Base-by-base conservation (phyloP, 2,888 invertebrate species). In the Bombylius major region DNA sequence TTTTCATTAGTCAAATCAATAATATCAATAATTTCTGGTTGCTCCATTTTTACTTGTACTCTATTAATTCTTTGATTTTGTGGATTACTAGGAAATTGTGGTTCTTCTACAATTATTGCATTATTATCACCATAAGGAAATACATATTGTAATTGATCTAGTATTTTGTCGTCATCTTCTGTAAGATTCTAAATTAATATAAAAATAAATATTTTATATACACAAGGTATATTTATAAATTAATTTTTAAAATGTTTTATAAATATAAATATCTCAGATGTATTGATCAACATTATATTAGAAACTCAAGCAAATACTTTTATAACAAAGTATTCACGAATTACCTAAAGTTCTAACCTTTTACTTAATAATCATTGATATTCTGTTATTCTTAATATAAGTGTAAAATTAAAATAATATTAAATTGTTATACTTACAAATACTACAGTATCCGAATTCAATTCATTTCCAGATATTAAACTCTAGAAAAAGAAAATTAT, bases 361-460 rank as follows among this genome's bases (percentile, higher is more conserved):
- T 54, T 54, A 54, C 54, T 50, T 13, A 50, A 39, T 32, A 44
- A 54, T 54, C 54, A 54, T 50, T 50, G 54, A 47, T 47, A 36
- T 13, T 39, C 14, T 47, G 1, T 9, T 4, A 23, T 23, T 23
- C 23, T 23, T 23, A 23, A 23, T 6, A 23, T 13, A 34, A 34
- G n/a, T 32, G n/a, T n/a, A 13, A 23, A 14, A 32, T n/a, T 13
- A 5, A 11, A 4, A 11, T 42, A 42, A 42, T 11, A 11, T 42
- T 11, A 11, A 42, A 42, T 3, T 23, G 39, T 36, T 8, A 36
- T 8, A 36, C 9, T 8, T 4, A 9, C 6, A 36, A 36, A 36
- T 36, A 8, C 7, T 36, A 9, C 36, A 36, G 9, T 3, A 1
- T 8, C 9, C 6, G 36, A 2, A 36, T 9, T 8, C 9, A 36